Conservation (phyloP, 2,113 vertebrate genomes). For the Casuarius casuarius region DNA sequence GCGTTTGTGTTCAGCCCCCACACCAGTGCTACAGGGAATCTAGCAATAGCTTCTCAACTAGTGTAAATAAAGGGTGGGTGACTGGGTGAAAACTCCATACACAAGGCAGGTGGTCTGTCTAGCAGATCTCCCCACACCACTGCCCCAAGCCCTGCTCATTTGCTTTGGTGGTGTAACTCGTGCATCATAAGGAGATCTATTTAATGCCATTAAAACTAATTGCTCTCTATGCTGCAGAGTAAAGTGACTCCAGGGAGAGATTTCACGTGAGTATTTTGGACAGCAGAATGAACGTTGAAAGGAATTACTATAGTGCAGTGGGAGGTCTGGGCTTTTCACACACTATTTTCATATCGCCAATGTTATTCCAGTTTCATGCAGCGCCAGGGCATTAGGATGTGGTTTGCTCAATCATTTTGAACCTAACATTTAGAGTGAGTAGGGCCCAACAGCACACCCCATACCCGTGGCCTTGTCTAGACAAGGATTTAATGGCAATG, state of each 20-base stretch:
- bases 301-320: not conserved
- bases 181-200: not conserved
- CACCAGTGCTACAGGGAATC: fast-evolving
- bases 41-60: not conserved
- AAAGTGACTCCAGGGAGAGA: slow-evolving; percentile 3
- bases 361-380: not conserved
- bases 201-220: slow-evolving; percentile 34
- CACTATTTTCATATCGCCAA: not conserved
- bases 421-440: not conserved
- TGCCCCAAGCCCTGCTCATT: not conserved
- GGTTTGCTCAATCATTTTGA: not conserved
- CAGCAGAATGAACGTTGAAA: not conserved
- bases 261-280: slow-evolving; percentile 7
- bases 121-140: fast-evolving
- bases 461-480: not conserved
- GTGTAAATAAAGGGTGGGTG: fast-evolving
- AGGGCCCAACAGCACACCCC: not conserved
- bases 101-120: slow-evolving; percentile 12
- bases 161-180: not conserved
- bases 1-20: not conserved
- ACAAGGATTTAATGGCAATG: not conserved
- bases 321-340: slow-evolving; percentile 39
- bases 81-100: fast-evolving
- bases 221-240: not conserved
- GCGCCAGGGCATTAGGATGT: slow-evolving; percentile 21